Evolutionary conservation across 2,888 invertebrate genomes (phyloP), one percentile per base, ranked within the genome.

Genomic region (Taenaris catops): DNA sequence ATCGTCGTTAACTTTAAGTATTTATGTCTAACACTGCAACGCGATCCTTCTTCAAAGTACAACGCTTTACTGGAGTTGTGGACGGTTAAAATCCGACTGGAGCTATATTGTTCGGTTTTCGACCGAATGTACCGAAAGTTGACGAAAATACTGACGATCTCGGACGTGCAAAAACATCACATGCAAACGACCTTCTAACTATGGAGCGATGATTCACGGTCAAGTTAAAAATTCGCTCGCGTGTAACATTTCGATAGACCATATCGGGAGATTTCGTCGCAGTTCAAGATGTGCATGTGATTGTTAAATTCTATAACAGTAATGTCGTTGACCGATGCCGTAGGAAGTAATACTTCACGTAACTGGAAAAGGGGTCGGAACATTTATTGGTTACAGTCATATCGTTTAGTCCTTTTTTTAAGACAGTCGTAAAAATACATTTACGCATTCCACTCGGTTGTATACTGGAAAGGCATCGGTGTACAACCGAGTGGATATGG

Each of bases 201-300:
- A 39, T 14, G 44, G 41, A 24, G 34, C 7, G 28, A 26, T 51
- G 50, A 51, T 35, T 51, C 50, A 51, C 31, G 10, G 12, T 8
- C 26, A 24, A 26, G 32, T 37, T 38, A 34, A 39, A 31, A 37
- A 41, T 28, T 34, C 25, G 36, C 25, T 46, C 40, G 40, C 46
- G 35, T 45, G 48, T 38, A 34, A 34, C 38, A 11, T 26, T 28
- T 16, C 34, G 38, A 43, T 34, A 25, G 10, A 25, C 25, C 47
- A 20, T 45, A 45, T 47, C 37, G 41, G 41, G 38, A 38, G 36
- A 23, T 36, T 41, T 31, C 34, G 33, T 20, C 17, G 34, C 41
- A 38, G 27, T 25, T 27, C 25, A 5, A 24, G 28, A 24, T 29
- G 17, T 18, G 19, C 12, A 21, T 21, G 12, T 19, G 10, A 19